Evolutionary conservation across 1,140 invertebrate genomes (phyloP).

Genomic region (Teleopsis dalmanni): DNA sequence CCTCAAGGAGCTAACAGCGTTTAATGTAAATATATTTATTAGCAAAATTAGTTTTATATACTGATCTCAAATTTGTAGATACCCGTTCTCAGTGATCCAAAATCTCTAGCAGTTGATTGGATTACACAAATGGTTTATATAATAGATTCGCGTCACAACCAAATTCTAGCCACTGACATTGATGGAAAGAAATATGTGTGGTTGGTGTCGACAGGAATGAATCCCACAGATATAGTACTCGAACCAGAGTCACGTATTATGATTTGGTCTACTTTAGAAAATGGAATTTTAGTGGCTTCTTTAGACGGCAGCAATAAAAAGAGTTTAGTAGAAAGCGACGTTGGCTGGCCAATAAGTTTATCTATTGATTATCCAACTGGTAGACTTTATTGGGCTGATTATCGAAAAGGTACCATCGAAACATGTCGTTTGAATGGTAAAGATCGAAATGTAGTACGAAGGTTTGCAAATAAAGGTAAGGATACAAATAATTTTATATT

Average conservation of each 20-base stretch:
- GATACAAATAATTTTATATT: neutral
- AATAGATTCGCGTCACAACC: slow-evolving; percentile 54
- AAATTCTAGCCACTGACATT: slow-evolving; percentile 55
- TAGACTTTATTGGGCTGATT: slow-evolving; percentile 69
- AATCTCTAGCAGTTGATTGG: slow-evolving; percentile 74
- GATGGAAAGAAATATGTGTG: slow-evolving; percentile 53
- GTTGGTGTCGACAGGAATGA: slow-evolving; percentile 51
- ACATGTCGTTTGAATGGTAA: slow-evolving; percentile 58
- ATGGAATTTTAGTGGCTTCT: slow-evolving; percentile 56
- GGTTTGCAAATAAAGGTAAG: slow-evolving; percentile 43
- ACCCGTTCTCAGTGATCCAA: slow-evolving; percentile 48
- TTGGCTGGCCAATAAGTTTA: slow-evolving; percentile 61
- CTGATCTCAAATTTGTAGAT: slow-evolving; percentile 18
- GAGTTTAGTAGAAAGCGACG: slow-evolving; percentile 48
- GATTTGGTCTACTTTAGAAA: slow-evolving; percentile 41
- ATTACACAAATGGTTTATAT: slow-evolving; percentile 65
- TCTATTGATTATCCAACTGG: slow-evolving; percentile 60
- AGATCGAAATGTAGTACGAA: slow-evolving; percentile 52
- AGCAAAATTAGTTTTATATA: neutral
- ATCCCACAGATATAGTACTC: slow-evolving; percentile 54
- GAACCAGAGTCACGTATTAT: slow-evolving; percentile 52
- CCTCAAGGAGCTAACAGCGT: slow-evolving; percentile 37
- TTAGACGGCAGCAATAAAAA: slow-evolving; percentile 59
- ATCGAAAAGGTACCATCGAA: slow-evolving; percentile 60
- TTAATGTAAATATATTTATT: slow-evolving; percentile 22